Percentiles rank a stretch among this genome's conserved stretches.
These are phyloP conservation scores for Hypomesus transpacificus DNA, from an alignment of 2,113 vertebrate species.

Conservation along the genomic window DNA sequence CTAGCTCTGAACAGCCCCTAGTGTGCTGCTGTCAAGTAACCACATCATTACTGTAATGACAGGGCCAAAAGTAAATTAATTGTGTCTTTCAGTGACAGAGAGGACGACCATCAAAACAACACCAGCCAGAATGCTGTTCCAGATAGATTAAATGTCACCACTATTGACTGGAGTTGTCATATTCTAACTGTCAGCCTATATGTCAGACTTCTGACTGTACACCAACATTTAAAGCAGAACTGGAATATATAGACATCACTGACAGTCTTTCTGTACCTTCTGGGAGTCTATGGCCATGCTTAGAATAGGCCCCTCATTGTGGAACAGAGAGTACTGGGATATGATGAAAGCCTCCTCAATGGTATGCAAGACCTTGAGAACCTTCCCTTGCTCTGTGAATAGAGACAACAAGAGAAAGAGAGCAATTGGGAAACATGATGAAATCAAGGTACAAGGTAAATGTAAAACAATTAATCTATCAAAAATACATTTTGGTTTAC, in stretches of 20 bases:
- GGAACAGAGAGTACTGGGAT: conserved; percentile 75
- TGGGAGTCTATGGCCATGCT: conserved; percentile 74
- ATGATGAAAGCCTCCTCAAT: conserved; percentile 74
- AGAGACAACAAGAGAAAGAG: conserved; percentile 2
- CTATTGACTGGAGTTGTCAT: not conserved
- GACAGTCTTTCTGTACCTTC: conserved; percentile 54
- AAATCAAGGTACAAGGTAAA: not conserved
- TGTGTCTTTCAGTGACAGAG: too few relatives aligned
- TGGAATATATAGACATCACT: too few relatives aligned
- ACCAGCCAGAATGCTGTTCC: too few relatives aligned
- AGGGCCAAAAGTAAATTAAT: too few relatives aligned
- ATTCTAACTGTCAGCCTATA: not conserved
- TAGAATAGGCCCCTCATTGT: conserved; percentile 69
- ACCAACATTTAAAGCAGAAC: too few relatives aligned
- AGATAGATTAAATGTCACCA: too few relatives aligned
- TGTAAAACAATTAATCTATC: not conserved
- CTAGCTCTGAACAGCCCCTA: too few relatives aligned
- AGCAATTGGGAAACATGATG: not conserved
- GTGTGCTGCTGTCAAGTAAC: not conserved
- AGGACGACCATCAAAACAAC: too few relatives aligned
- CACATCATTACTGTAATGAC: not conserved
- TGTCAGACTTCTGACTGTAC: too few relatives aligned
- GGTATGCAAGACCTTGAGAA: conserved; percentile 76
- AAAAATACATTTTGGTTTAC: too few relatives aligned
- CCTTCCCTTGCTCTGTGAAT: conserved; percentile 74